A percentile compares a stretch with the other conserved stretches of the same genome.
Evolutionary conservation across 2,888 invertebrate genomes (phyloP).

Genomic region (Hyppa rectilinea): DNA sequence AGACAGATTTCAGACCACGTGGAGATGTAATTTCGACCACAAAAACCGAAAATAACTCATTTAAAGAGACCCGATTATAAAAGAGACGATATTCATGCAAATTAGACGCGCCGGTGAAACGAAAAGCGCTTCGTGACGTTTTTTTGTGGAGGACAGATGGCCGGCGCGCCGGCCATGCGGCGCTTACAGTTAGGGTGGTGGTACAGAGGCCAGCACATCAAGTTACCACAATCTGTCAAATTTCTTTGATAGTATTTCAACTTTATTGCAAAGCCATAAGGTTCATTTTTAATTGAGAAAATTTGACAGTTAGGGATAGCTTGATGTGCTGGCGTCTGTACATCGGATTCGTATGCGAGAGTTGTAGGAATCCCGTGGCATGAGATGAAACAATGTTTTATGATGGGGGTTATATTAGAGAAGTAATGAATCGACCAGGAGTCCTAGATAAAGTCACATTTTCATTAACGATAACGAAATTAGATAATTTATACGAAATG

Average conservation of each 20-base stretch:
- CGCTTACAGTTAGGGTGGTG: slow-evolving; percentile 48
- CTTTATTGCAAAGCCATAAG: no score
- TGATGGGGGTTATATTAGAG: neutral
- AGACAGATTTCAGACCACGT: slow-evolving; percentile 32
- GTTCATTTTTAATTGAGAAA: no score
- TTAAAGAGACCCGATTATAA: slow-evolving; percentile 62
- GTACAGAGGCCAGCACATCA: no score
- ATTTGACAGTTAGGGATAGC: no score
- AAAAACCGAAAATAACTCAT: slow-evolving; percentile 60
- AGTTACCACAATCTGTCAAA: no score
- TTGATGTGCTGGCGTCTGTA: no score
- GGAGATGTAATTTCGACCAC: slow-evolving; percentile 31
- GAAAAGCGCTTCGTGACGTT: slow-evolving; percentile 56
- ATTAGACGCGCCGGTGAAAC: slow-evolving; percentile 56
- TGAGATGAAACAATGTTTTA: neutral
- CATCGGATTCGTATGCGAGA: slow-evolving; percentile 13
- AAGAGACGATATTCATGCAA: slow-evolving; percentile 68
- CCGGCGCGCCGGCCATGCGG: no score
- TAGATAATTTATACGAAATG: no score
- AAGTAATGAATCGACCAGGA: neutral
- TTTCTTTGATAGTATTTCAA: no score
- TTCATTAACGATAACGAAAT: no score
- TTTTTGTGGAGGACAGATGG: slow-evolving; percentile 67
- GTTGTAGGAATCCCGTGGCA: neutral
- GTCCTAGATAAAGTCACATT: no score